Conservation (phyloP, 2,888 invertebrate species). For the Branchinecta sandiegonensis region DNA sequence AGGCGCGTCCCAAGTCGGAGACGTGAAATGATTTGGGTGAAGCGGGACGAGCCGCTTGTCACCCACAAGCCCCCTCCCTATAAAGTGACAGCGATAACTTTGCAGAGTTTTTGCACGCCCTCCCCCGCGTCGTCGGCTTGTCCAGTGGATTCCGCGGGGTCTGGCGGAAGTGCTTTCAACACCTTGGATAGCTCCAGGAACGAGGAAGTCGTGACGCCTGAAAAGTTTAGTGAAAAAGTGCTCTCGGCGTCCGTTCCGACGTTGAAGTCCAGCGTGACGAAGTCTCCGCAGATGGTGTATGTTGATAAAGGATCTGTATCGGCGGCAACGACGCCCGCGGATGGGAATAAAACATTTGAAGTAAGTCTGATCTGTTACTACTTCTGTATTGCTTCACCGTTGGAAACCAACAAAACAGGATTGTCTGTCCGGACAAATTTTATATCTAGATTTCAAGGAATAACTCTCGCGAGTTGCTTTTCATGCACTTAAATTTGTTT, state of each 20-base stretch:
- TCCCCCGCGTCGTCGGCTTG: not conserved
- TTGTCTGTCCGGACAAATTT: no score
- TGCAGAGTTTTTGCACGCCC: not conserved
- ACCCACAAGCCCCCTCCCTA: not conserved
- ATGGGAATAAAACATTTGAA: slow-evolving; percentile 3
- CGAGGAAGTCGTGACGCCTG: not conserved
- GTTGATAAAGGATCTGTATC: slow-evolving; percentile 3
- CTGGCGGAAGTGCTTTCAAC: slow-evolving; percentile 1
- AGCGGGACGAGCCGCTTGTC: not conserved
- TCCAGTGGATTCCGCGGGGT: not conserved
- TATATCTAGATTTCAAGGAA: no score
- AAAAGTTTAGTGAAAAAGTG: slow-evolving; percentile 8
- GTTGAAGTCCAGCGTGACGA: not conserved
- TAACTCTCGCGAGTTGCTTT: no score
- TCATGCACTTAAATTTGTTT: no score
- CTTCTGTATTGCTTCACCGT: no score
- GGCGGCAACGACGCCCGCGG: not conserved
- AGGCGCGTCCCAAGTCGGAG: slow-evolving; percentile 17
- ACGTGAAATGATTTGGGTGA: not conserved
- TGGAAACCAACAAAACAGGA: no score
- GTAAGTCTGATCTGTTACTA: not conserved
- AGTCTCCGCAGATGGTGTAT: not conserved
- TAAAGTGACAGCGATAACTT: slow-evolving; percentile 4
- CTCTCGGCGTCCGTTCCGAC: not conserved
- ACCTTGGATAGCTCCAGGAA: not conserved